Evolutionary conservation across 2,888 invertebrate genomes (phyloP).

Genomic region (Polydesmus complanatus): DNA sequence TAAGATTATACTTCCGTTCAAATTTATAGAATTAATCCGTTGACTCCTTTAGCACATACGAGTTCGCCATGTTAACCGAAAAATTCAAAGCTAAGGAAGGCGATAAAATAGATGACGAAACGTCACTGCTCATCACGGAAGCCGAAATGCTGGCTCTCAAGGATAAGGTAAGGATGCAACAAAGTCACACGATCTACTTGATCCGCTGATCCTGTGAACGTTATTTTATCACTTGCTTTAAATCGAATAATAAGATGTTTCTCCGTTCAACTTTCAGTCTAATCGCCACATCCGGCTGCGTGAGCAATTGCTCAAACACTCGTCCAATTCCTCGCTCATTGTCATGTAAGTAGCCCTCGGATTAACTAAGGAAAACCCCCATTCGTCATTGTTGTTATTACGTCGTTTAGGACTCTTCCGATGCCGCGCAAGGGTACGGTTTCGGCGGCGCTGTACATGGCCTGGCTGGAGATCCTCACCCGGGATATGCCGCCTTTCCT

Average conservation of each 20-base stretch:
- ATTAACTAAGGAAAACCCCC: not conserved
- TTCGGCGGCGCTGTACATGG: constrained; percentile 85
- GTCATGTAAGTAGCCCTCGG: constrained; percentile 57
- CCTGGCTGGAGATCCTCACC: constrained; percentile 86
- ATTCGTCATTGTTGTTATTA: not conserved
- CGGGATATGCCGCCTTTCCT: constrained; percentile 78
- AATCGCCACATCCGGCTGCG: constrained; percentile 77
- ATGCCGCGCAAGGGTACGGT: constrained; percentile 85
- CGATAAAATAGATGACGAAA: not conserved
- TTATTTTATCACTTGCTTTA: not conserved
- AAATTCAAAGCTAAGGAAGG: constrained; percentile 47
- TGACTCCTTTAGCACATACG: constrained; percentile 40
- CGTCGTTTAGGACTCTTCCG: constrained; percentile 58
- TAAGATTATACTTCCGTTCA: not conserved
- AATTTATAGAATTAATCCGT: not conserved
- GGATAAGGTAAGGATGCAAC: constrained; percentile 38
- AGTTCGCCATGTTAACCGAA: constrained; percentile 64
- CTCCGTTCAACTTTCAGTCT: constrained; percentile 40
- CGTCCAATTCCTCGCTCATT: constrained; percentile 64
- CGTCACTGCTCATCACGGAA: constrained; percentile 42
- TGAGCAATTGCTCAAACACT: constrained; percentile 69
- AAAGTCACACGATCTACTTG: too few relatives aligned
- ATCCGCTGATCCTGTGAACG: too few relatives aligned
- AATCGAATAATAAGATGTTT: not conserved
- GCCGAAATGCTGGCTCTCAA: constrained; percentile 66